Percentiles rank a stretch among this genome's conserved stretches.
Conservation (phyloP, 2,888 invertebrate genomes). For the Tipula unca region DNA sequence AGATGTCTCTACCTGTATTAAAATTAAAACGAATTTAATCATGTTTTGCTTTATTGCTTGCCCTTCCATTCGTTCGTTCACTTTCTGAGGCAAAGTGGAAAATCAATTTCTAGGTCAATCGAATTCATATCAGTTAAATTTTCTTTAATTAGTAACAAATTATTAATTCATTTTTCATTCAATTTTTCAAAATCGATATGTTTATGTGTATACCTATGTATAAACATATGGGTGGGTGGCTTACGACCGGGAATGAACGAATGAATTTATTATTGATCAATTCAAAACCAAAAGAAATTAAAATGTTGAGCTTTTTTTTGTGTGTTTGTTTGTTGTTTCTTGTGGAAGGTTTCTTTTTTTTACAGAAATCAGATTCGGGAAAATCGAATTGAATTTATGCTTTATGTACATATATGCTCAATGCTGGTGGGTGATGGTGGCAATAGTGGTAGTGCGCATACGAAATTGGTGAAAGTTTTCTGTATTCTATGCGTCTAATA, state of each 20-base stretch:
- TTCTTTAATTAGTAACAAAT: neutral
- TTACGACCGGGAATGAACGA: neutral
- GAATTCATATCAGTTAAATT: neutral
- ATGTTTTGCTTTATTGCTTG: neutral
- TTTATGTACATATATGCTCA: neutral
- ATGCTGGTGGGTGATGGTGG: neutral
- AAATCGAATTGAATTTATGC: neutral
- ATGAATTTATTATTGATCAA: neutral
- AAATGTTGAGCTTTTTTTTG: neutral
- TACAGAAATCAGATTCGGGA: neutral
- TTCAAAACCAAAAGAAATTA: neutral
- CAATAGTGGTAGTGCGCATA: neutral
- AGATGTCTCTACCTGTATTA: neutral
- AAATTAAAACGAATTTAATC: neutral
- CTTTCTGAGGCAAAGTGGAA: neutral
- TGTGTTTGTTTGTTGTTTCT: neutral
- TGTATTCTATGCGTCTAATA: neutral
- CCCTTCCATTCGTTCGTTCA: neutral
- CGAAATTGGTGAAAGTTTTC: neutral
- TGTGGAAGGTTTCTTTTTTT: neutral
- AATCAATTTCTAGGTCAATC: neutral
- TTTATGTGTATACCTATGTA: neutral
- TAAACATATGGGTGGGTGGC: neutral
- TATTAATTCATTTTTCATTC: neutral
- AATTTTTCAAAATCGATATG: neutral